A percentile compares a stretch with the other conserved stretches of the same genome.
These are phyloP conservation scores for Allophyes oxyacanthae DNA, from an alignment of 2,888 invertebrate genomes.

Conservation along the genomic window DNA sequence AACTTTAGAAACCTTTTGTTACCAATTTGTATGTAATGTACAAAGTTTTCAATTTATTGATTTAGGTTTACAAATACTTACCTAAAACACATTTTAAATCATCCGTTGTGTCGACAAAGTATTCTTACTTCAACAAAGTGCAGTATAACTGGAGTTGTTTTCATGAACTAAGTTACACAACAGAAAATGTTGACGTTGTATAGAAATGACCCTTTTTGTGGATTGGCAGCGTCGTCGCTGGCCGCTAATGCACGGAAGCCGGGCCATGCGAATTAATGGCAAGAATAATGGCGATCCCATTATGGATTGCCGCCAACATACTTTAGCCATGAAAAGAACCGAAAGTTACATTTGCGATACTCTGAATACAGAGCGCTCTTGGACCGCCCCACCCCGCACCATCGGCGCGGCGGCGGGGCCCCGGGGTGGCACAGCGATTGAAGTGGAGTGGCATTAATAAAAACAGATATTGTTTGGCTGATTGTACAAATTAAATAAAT, in stretches of 20 bases:
- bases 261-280: constrained; percentile 88
- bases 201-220: constrained; percentile 73
- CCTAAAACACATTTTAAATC: background rate
- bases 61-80: too few relatives aligned
- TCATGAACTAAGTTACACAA: constrained; percentile 46
- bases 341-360: constrained; percentile 90
- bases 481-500: constrained; percentile 64
- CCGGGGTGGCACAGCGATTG: constrained; percentile 67
- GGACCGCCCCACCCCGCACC: constrained; percentile 66
- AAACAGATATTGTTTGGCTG: constrained; percentile 63
- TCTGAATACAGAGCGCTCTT: constrained; percentile 88
- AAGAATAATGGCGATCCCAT: constrained; percentile 90
- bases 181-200: constrained; percentile 67
- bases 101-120: background rate
- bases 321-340: constrained; percentile 90
- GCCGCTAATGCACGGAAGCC: constrained; percentile 89
- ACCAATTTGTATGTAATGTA: too few relatives aligned
- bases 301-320: constrained; percentile 90
- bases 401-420: constrained; percentile 65
- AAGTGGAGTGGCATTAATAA: constrained; percentile 70
- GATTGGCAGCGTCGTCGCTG: constrained; percentile 84
- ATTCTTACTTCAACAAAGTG: constrained; percentile 30
- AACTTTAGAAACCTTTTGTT: too few relatives aligned
- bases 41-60: too few relatives aligned
- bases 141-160: constrained; percentile 49